These are phyloP conservation scores for Cavia aperea DNA, from an alignment of 2,113 vertebrate species.

Conservation along the genomic window DNA sequence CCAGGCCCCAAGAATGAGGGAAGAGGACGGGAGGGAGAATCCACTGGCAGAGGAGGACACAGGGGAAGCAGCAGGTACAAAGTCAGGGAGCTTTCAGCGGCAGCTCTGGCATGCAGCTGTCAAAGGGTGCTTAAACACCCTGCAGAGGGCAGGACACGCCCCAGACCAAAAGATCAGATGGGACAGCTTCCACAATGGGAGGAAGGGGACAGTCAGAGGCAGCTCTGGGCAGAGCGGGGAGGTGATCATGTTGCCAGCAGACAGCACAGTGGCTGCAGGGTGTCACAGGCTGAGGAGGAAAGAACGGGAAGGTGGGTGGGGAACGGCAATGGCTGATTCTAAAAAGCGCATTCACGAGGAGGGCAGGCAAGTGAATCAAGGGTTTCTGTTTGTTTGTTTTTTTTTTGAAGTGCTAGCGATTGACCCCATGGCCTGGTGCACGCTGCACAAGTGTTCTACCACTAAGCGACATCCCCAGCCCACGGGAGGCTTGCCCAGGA, in stretches of 20 bases:
- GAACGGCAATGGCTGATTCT: background rate
- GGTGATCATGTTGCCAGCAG: background rate
- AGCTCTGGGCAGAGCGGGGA: background rate
- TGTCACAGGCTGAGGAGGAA: background rate
- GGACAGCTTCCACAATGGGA: background rate
- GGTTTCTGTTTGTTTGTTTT: background rate
- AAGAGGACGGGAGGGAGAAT: background rate
- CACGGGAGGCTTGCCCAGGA: background rate
- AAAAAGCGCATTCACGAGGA: background rate
- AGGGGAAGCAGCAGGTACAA: background rate
- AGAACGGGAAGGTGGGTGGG: no score
- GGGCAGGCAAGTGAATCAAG: background rate
- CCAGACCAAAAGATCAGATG: background rate
- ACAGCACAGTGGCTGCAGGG: no score
- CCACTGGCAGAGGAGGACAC: fast-evolving
- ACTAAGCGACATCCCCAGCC: background rate
- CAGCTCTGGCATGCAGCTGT: background rate
- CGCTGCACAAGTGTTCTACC: background rate
- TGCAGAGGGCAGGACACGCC: background rate
- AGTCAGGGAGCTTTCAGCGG: background rate
- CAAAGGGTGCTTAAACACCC: background rate
- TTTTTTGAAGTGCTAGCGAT: background rate
- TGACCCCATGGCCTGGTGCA: background rate
- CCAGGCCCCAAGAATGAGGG: background rate
- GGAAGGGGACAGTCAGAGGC: background rate